Evolutionary conservation across 2,797 vertebrate genomes (phyloP).

Genomic region (Tamandua tetradactyla): DNA sequence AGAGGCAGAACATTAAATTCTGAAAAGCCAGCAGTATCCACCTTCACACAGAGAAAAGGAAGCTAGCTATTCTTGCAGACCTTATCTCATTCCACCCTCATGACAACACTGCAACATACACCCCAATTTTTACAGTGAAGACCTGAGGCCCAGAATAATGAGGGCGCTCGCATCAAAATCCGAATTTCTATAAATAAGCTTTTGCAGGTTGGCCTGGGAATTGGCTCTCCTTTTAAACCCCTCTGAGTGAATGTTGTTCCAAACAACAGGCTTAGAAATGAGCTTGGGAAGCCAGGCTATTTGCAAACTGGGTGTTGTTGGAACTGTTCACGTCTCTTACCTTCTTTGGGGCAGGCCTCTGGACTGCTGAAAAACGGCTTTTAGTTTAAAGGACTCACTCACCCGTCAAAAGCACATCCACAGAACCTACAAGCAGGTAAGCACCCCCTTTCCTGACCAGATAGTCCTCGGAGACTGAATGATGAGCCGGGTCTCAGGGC

Average conservation of each 20-base stretch:
- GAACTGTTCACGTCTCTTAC: neutral
- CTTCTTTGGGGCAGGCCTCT: neutral
- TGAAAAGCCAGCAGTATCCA: neutral
- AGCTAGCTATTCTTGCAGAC: neutral
- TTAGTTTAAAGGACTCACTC: neutral
- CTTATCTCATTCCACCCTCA: neutral
- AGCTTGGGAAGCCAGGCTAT: neutral
- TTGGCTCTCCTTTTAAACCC: neutral
- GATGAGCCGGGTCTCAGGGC: neutral
- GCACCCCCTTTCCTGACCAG: neutral
- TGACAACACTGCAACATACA: neutral
- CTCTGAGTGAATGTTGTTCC: neutral
- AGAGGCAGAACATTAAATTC: neutral
- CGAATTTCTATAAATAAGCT: neutral
- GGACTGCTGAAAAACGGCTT: neutral
- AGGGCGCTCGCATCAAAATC: neutral
- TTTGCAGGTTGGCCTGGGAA: conserved; percentile 18
- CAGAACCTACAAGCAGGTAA: neutral
- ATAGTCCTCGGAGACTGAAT: neutral
- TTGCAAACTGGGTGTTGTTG: neutral
- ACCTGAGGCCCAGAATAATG: neutral
- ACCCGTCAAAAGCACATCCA: conserved; percentile 6
- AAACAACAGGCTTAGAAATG: conserved; percentile 23
- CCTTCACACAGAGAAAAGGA: neutral
- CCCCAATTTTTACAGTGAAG: neutral